Evolutionary conservation across 2,888 invertebrate genomes (phyloP).

Genomic region (Octodonta nipae): DNA sequence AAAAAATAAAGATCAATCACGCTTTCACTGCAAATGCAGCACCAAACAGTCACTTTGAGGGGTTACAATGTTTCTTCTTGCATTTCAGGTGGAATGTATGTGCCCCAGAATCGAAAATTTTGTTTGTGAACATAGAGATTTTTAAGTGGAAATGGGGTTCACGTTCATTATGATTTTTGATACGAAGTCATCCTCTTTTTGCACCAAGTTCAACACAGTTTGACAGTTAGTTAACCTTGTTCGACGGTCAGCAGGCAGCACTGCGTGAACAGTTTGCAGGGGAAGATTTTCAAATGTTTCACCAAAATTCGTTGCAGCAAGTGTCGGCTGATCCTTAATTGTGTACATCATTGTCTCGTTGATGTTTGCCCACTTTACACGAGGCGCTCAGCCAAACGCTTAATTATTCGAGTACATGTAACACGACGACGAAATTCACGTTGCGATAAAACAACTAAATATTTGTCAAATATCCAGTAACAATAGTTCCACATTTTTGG

Average conservation of each 20-base stretch:
- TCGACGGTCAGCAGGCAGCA: slow-evolving; percentile 2
- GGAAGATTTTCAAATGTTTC: neutral
- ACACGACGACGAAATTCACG: neutral
- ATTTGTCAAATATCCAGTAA: no score
- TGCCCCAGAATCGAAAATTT: no score
- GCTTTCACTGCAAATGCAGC: no score
- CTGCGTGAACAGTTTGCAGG: neutral
- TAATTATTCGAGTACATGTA: neutral
- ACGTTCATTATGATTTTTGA: neutral
- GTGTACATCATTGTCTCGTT: neutral
- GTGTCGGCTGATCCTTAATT: neutral
- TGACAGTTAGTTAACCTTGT: neutral
- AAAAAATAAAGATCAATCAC: neutral
- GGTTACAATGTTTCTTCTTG: no score
- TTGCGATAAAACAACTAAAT: no score
- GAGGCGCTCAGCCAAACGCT: slow-evolving; percentile 2
- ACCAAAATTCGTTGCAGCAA: neutral
- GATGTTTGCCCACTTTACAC: slow-evolving; percentile 1
- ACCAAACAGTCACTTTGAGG: no score
- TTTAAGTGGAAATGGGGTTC: no score
- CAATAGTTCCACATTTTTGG: no score
- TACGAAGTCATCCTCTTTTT: neutral
- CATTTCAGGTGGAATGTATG: no score
- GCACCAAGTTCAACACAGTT: neutral
- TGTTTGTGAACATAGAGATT: no score